Percentiles rank a stretch among this genome's conserved stretches.
phyloP scores from a whole-genome alignment of 2,888 invertebrate genomes.

The Harpagoxenus sublaevis region DNA sequence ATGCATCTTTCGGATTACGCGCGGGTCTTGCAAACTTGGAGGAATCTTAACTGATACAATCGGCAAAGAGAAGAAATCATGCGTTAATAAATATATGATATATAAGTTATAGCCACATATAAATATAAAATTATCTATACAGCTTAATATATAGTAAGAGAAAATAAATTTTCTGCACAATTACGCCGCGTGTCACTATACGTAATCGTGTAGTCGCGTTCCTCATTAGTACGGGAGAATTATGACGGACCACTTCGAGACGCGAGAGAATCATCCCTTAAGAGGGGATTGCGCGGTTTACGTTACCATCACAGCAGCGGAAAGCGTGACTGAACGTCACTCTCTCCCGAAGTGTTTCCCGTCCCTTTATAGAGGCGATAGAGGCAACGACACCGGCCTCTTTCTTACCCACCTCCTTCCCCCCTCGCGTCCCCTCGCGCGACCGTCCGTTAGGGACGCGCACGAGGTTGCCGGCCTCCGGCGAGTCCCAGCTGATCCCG shows the following conservation, averaged over 20 bases:
- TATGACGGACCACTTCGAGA: neutral
- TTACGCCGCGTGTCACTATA: neutral
- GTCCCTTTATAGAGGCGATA: slow-evolving; percentile 54
- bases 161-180: neutral
- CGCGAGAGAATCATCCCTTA: neutral
- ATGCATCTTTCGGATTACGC: neutral
- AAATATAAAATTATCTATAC: neutral
- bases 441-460: slow-evolving; percentile 24
- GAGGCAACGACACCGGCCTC: slow-evolving; percentile 53
- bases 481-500: slow-evolving; percentile 73
- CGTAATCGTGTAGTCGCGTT: neutral
- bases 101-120: neutral
- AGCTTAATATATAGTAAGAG: neutral
- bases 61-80: neutral
- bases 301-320: neutral
- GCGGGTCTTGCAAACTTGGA: neutral
- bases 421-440: neutral
- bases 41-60: neutral
- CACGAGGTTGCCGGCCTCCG: slow-evolving; percentile 57
- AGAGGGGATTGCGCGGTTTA: slow-evolving; percentile 8
- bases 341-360: slow-evolving; percentile 64
- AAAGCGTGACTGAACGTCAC: slow-evolving; percentile 51
- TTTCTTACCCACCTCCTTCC: neutral
- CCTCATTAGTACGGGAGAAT: neutral
- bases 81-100: neutral